Evolutionary conservation across 2,113 vertebrate genomes (phyloP).

Genomic region (Struthidea cinerea): DNA sequence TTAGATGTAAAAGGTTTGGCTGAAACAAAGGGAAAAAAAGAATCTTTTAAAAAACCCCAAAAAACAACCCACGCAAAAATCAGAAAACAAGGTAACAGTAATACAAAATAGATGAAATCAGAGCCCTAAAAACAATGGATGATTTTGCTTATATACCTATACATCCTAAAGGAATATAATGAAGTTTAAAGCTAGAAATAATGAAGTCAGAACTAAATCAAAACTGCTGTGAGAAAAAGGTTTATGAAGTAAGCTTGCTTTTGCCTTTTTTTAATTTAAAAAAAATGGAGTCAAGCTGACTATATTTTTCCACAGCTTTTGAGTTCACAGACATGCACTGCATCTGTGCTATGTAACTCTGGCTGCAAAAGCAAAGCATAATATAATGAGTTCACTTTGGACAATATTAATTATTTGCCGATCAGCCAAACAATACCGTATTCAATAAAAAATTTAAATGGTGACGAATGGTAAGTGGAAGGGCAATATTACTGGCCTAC

Average conservation of each 20-base stretch:
- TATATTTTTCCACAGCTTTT: background rate
- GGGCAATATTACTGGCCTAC: background rate
- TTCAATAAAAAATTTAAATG: background rate
- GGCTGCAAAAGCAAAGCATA: background rate
- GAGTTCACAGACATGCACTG: background rate
- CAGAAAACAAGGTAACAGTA: background rate
- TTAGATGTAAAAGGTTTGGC: constrained; percentile 96
- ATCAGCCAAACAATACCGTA: background rate
- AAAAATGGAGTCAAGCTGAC: background rate
- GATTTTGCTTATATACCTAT: background rate
- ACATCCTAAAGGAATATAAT: background rate
- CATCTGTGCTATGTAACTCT: background rate
- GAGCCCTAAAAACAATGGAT: background rate
- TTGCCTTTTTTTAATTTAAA: background rate
- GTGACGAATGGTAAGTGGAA: background rate
- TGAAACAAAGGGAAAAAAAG: constrained; percentile 67
- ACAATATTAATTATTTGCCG: background rate
- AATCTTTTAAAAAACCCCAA: background rate
- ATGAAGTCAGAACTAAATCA: background rate
- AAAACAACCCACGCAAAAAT: background rate
- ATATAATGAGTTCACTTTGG: background rate
- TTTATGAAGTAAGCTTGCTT: background rate
- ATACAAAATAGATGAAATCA: background rate
- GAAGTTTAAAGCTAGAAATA: background rate
- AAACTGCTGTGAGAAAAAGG: background rate